These are phyloP conservation scores for Belgica antarctica DNA, from an alignment of 2,888 invertebrate genomes.

Conservation along the genomic window DNA sequence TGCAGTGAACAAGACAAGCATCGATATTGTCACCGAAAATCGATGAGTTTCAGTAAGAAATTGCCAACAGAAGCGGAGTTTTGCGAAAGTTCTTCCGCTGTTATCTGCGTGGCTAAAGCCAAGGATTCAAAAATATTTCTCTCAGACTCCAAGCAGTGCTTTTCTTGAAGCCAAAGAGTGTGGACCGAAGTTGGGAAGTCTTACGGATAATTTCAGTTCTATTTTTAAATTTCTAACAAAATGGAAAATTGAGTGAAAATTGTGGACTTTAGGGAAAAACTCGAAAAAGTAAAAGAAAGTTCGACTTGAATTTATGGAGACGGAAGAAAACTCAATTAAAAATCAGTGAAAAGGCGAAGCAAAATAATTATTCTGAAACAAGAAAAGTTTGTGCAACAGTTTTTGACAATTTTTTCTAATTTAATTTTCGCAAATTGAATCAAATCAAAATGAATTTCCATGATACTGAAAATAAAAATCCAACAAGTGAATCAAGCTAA, in stretches of 20 bases:
- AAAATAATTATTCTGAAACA: neutral
- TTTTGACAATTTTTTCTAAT: neutral
- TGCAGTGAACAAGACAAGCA: too few species aligned
- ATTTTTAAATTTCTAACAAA: too few species aligned
- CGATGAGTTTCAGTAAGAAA: too few species aligned
- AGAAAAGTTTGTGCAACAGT: neutral
- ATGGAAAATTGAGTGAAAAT: neutral
- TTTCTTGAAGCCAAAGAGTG: constrained; percentile 18
- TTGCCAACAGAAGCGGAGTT: too few species aligned
- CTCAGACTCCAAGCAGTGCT: constrained; percentile 29
- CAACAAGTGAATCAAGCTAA: too few species aligned
- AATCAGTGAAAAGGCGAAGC: neutral
- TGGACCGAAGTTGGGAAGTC: neutral
- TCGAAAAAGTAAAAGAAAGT: neutral
- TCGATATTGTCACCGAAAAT: too few species aligned
- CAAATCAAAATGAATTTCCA: too few species aligned
- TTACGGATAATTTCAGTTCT: too few species aligned
- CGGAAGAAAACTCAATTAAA: neutral
- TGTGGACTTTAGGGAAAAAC: neutral
- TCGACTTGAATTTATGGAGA: too few species aligned
- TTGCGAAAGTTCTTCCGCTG: too few species aligned
- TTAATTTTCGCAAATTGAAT: neutral
- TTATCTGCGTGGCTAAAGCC: too few species aligned
- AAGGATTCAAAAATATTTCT: constrained; percentile 9
- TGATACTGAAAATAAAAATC: too few species aligned